Evolutionary conservation across 2,888 invertebrate genomes (phyloP), one percentile per base, ranked within the genome.

Genomic region (Apamea sordens): DNA sequence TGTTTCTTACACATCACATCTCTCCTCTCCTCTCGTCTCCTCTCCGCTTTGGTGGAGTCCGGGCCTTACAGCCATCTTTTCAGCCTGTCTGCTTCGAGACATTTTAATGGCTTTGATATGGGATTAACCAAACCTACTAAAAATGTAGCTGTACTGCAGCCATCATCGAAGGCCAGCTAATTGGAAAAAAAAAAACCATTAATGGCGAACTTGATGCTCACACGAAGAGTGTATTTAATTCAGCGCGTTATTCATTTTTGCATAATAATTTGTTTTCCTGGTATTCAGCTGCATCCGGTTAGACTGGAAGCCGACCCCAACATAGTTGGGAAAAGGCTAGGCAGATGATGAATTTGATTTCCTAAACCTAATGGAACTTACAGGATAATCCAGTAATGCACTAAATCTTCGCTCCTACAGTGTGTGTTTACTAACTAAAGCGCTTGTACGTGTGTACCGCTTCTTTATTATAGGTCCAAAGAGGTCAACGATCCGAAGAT

Each of bases 381-480:
- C 13, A 53, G 41, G 18, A 15, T 69, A 63, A 47, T 15, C 47
- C 32, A 69, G 28, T 32, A 41, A 70, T 59, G 71, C 47, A 53
- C 59, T 47, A 61, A 76, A 70, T 68, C 24, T 67, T 36, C 47
- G 67, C 18, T 36, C 18, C 61, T 50, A 15, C 63, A 56, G 61
- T 67, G 71, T 82, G n/a, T 75, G 59, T 83, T 65, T 67, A 70
- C 63, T 85, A 80, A 77, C 70, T 44, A 56, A 63, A 69, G 72
- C 61, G 73, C 68, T 65, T 69, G 67, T 76, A 72, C 63, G 59
- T 81, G 68, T 72, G 69, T 76, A 65, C 76, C 63, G 70, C 81
- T 79, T 85, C 41, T 79, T 79, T 77, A 67, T 77, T 83, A 72
- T 76, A 82, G 86, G 77, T 87, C 50, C 80, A 73, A 77, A 74